Base-by-base conservation (phyloP, 2,113 vertebrate species). In the Dascyllus trimaculatus region DNA sequence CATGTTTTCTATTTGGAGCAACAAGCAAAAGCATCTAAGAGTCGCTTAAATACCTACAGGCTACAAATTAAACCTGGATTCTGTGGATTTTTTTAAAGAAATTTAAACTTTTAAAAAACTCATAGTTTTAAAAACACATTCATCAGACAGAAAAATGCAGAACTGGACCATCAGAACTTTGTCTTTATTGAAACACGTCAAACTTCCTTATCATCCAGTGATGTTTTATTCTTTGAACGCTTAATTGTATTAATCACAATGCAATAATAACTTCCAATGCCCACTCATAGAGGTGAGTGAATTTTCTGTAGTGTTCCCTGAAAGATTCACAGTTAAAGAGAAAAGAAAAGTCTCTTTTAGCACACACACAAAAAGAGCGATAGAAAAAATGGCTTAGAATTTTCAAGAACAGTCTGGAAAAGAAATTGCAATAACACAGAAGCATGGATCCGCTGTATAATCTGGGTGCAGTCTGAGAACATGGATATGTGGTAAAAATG, bases 151-250 rank as follows among this genome's bases (percentile, higher is more conserved):
- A 68, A 66, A 22, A 65, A 74, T 58, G 5, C 49, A 58, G 45
- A 48, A 46, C 29, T 15, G 3, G 26, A 64, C 25, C 15, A 26
- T 5, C 11, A 53, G 49, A 61, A 75, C 35, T 11, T 46, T 8
- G 7, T 69, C 53, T 86, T 85, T 75, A 89, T 88, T 90, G n/a
- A 77, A 85, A 66, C 48, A 52, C 45, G 59, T 65, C 25, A 59
- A 83, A 65, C 13, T 60, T 45, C 11, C 49, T 62, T 48, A 52
- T 58, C n/a, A 66, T 71, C 38, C 63, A 74, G 56, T 56, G 18
- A 70, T 10, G 46, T 51, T 64, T 82, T 64, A 76, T 71, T 81
- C 26, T 78, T 60, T 67, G 32, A 88, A 71, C 57, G 59, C 18
- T 66, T 40, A 43, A 63, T 17, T 67, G n/a, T 19, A 56, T 75